Evolutionary conservation across 1,140 invertebrate genomes (phyloP).

Genomic region (Drosophila sp.): DNA sequence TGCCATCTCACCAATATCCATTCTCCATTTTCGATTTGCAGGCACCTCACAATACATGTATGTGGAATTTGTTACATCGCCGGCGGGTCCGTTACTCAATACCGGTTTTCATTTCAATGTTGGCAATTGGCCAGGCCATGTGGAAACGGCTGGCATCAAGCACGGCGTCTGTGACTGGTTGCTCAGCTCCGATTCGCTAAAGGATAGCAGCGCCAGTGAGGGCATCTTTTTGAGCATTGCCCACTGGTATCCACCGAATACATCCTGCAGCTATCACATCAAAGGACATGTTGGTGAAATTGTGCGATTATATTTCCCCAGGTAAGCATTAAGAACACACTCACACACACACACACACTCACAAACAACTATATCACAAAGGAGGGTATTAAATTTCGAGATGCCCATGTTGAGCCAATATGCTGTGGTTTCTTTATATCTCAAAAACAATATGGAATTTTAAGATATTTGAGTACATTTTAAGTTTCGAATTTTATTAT

Average conservation of each 20-base stretch:
- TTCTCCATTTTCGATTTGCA: constrained; percentile 24
- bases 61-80: constrained; percentile 95
- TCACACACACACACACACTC: neutral
- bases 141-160: constrained; percentile 92
- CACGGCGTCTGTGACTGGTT: constrained; percentile 95
- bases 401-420: too few relatives aligned
- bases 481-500: too few relatives aligned
- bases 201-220: constrained; percentile 89
- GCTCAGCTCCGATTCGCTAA: constrained; percentile 90
- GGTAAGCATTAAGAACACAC: constrained; percentile 83
- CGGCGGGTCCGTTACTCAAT: constrained; percentile 93
- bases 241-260: constrained; percentile 96
- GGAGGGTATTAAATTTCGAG: constrained; percentile 5
- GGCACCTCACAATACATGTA: constrained; percentile 93
- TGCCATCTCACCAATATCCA: constrained; percentile 5
- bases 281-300: constrained; percentile 92
- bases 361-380: neutral
- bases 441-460: too few relatives aligned
- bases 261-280: constrained; percentile 94
- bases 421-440: too few relatives aligned
- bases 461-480: too few relatives aligned
- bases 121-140: constrained; percentile 95
- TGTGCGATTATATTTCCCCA: constrained; percentile 93
- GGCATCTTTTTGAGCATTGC: constrained; percentile 95
- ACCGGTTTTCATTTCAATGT: constrained; percentile 97